Evolutionary conservation across 2,797 vertebrate species (phyloP), one percentile per base, ranked within the genome.

Genomic region (Otolemur crassicaudatus): DNA sequence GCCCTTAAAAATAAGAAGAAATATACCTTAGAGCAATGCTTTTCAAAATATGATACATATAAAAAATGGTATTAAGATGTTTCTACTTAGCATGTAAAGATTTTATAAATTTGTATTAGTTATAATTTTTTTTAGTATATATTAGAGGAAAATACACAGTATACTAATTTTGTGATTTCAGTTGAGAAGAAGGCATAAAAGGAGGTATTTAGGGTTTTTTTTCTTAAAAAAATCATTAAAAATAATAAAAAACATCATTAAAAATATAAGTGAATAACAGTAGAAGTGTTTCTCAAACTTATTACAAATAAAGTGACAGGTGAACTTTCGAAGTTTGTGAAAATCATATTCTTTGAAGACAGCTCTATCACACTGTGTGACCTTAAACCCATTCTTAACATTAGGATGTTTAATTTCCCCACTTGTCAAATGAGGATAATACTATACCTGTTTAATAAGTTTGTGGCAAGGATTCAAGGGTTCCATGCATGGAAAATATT

Each of bases 401-500:
- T 53, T 22, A 4, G 60, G 17, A 53, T 77, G 40, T 25, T 91
- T 88, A 61, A 89, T 90, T 94, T 95, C n/a, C 56, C 88, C n/a
- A 56, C 31, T 76, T 81, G n/a, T 49, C n/a, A 37, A 58, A 46
- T 3, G 25, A 75, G 4, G 20, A 69, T 81, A 46, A 72, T 43
- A 49, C 13, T 29, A 76, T 76, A 65, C 65, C 25, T 83, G 63
- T 80, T 95, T 94, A 87, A 83, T 91, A 75, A 61, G 14, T 85
- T 70, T 86, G 56, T 81, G 84, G 81, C 84, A 97, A 91, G 13
- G 82, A 88, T 94, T 96, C 81, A 86, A 27, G 37, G 7, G 9
- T 89, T 94, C 49, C 58, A 53, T 92, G 13, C 73, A 61, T 90
- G 95, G 96, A 92, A 96, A 95, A n/a, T 83, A 87, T 96, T 96